Base-by-base conservation (phyloP, 2,113 vertebrate species). In the Scomber scombrus region DNA sequence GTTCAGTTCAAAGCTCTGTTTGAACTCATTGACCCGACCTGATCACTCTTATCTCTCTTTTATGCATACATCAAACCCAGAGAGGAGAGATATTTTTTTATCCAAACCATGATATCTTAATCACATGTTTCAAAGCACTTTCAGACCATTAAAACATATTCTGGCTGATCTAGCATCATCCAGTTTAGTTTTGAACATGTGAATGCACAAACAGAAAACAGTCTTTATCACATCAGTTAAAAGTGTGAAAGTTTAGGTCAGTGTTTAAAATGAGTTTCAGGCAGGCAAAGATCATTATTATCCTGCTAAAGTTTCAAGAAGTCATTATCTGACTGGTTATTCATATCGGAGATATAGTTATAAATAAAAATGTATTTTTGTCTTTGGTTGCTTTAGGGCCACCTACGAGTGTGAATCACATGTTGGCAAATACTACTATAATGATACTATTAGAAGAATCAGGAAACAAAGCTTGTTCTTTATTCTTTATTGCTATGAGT, bases 351-450 rank as follows among this genome's bases (percentile, higher is more conserved):
- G 18, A 55, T 4, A 31, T 16, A 43, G 18, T 66, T 19, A 73
- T 3, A 9, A 11, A 70, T 19, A 12, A 5, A 50, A 66, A 3
- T 1, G 8, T 47, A 14, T 60, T 71, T 69, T 23, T 0, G n/a
- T 56, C 4, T 3, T 29, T 55, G 45, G 56, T 62, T 16, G 65
- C 63, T 72, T 65, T 15, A 51, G 29, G 70, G 46, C 5, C 19
- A 52, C 71, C 40, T 62, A 26, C 29, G 63, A 49, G 80, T 34
- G n/a, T 40, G 40, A 47, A 19, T 83, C 81, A 81, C 76, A 84
- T 73, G 71, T 47, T 67, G n/a, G 19, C 2, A 50, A 73, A 55
- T 13, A 54, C 40, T 64, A 23, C 23, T 29, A 23, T 10, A 52
- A 55, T 40, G 40, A 72, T 51, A 70, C 13, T 26, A 46, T 60